Evolutionary conservation across 1,140 invertebrate species (phyloP).

Genomic region (Laodelphax striatellus): DNA sequence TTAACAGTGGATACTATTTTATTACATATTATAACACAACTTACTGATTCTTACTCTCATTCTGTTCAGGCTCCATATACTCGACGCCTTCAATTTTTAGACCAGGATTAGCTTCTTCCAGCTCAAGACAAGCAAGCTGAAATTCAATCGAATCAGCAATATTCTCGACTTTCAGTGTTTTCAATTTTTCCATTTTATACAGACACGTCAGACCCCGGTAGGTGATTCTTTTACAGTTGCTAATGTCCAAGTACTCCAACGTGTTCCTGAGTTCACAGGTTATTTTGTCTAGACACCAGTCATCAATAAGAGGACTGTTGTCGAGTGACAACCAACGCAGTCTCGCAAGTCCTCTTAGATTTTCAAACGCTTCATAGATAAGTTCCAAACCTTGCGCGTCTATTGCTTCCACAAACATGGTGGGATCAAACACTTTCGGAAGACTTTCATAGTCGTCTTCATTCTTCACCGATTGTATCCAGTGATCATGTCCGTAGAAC

Average conservation of each 20-base stretch:
- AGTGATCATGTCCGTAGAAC: slow-evolving; percentile 41
- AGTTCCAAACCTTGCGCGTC: slow-evolving; percentile 49
- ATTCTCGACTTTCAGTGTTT: slow-evolving; percentile 40
- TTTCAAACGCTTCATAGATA: slow-evolving; percentile 55
- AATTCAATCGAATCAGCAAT: slow-evolving; percentile 35
- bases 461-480: slow-evolving; percentile 42
- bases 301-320: slow-evolving; percentile 51
- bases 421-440: slow-evolving; percentile 39
- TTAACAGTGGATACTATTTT: too few relatives aligned
- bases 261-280: slow-evolving; percentile 39
- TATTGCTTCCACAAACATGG: slow-evolving; percentile 49
- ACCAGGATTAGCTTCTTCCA: slow-evolving; percentile 37
- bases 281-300: slow-evolving; percentile 63
- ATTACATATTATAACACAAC: too few relatives aligned
- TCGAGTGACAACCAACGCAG: slow-evolving; percentile 52
- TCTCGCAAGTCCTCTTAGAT: slow-evolving; percentile 43
- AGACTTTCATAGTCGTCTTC: slow-evolving; percentile 33
- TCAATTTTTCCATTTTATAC: slow-evolving; percentile 43
- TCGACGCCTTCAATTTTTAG: slow-evolving; percentile 28
- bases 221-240: slow-evolving; percentile 50
- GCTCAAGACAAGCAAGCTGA: slow-evolving; percentile 42
- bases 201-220: slow-evolving; percentile 50
- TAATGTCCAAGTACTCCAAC: slow-evolving; percentile 62
- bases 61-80: not conserved
- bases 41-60: too few relatives aligned